Base-by-base conservation (phyloP, 2,797 vertebrate species). In the Lutjanus campechanus region DNA sequence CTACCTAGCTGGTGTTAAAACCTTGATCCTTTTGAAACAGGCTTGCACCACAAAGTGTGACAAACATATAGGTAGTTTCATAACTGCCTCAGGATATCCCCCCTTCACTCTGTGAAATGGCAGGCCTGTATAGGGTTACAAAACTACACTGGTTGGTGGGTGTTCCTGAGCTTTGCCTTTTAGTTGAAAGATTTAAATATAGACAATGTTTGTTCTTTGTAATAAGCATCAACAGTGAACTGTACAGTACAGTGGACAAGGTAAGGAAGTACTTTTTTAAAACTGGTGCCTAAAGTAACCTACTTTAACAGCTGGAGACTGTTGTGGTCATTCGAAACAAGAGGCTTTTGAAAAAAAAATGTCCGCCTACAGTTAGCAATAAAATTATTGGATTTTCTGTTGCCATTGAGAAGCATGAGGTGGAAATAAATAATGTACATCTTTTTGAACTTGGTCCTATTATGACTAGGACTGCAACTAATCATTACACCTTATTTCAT, bases 11-110 rank as follows among this genome's bases (percentile, higher is more conserved):
- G 17, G 53, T 74, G 56, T 54, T 73, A 29, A 56, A 78, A 74
- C 3, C 11, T 63, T 5, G 43, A 76, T 62, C n/a, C 36, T 79
- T 63, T 71, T 19, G 60, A 16, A 85, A 64, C 20, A 40, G 40
- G 51, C 46, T 69, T 49, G 73, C 2, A 29, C 29, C 29, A 79
- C 41, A 68, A 69, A 47, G 44, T 60, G 20, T 62, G 29, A 67
- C 53, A 79, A 66, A 84, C 13, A 68, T 58, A 68, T 1, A 40
- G 8, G 67, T 66, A 69, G 49, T 85, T 81, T 85, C 56, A 64
- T 51, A 63, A 80, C 49, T 11, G 41, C 41, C 49, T 68, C 47
- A 43, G 58, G 77, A 87, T 60, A 75, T 70, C 25, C 55, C 8
- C 53, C 46, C 41, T 73, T 25, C 40, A n/a, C 29, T 40, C 15